phyloP scores from a whole-genome alignment of 1,140 invertebrate genomes.

The Pseudomyrmex sp. region DNA sequence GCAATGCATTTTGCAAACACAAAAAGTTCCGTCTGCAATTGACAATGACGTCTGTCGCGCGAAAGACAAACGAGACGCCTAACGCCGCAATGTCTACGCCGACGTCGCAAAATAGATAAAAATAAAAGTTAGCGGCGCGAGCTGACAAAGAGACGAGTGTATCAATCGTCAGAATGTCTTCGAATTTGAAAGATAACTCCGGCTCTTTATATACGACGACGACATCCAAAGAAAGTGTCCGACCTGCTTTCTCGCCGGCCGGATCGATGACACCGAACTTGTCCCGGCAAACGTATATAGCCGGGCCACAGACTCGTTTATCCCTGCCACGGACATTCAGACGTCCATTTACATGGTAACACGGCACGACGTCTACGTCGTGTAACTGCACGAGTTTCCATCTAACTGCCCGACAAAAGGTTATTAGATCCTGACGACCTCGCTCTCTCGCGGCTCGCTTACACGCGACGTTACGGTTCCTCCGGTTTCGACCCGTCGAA shows the following conservation, averaged over 20 bases:
- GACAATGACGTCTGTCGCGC: background rate
- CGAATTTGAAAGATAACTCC: conserved; percentile 51
- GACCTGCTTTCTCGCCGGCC: conserved; percentile 35
- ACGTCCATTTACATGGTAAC: conserved; percentile 61
- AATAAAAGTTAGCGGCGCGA: conserved; percentile 18
- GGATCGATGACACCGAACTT: conserved; percentile 57
- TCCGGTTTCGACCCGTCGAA: conserved; percentile 50
- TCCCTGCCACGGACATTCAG: conserved; percentile 40
- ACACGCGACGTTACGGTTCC: conserved; percentile 56
- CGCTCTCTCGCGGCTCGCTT: conserved; percentile 61
- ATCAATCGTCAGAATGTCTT: conserved; percentile 58
- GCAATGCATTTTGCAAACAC: background rate
- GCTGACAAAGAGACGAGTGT: background rate
- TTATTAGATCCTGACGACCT: conserved; percentile 51
- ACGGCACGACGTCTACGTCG: conserved; percentile 9
- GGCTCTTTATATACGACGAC: background rate
- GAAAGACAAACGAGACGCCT: conserved; percentile 13
- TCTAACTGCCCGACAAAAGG: conserved; percentile 44
- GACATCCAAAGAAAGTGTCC: conserved; percentile 42
- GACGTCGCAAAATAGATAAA: background rate
- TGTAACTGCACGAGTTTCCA: conserved; percentile 44
- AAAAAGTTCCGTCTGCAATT: background rate
- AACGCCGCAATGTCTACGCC: background rate
- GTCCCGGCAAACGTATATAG: conserved; percentile 17
- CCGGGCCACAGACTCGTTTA: conserved; percentile 38